Conservation (phyloP, 2,888 invertebrate species). For the Parnassius glacialis region DNA sequence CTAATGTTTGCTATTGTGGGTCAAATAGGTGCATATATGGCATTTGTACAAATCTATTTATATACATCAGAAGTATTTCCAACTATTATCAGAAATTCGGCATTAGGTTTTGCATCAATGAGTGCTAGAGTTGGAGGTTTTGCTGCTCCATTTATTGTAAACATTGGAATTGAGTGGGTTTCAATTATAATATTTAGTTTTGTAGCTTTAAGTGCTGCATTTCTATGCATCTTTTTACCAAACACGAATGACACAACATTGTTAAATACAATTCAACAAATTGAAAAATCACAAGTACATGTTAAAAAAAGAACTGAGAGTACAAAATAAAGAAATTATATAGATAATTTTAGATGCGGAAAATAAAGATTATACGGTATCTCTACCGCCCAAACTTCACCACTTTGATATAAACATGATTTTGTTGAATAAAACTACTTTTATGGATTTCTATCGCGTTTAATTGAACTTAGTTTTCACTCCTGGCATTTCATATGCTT, state of each 20-base stretch:
- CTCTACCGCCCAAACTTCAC: too few relatives aligned
- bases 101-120: conserved; percentile 91
- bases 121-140: conserved; percentile 91
- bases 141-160: conserved; percentile 87
- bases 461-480: too few relatives aligned
- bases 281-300: conserved; percentile 9
- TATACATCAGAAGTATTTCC: conserved; percentile 89
- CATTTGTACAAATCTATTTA: conserved; percentile 60
- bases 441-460: too few relatives aligned
- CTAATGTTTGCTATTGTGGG: conserved; percentile 88
- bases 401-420: too few relatives aligned
- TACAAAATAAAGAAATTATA: background rate
- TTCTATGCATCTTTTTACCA: conserved; percentile 21
- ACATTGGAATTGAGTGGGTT: conserved; percentile 25
- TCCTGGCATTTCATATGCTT: too few relatives aligned
- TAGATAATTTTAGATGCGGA: too few relatives aligned
- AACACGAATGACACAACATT: conserved; percentile 25
- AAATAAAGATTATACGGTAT: too few relatives aligned
- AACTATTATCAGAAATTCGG: conserved; percentile 91
- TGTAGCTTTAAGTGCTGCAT: conserved; percentile 25
- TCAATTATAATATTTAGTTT: conserved; percentile 26
- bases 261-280: conserved; percentile 27
- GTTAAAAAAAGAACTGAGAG: background rate
- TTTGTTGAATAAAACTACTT: too few relatives aligned
- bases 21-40: conserved; percentile 86